A percentile compares a stretch with the other conserved stretches of the same genome.
Conservation (phyloP, 2,888 invertebrate species). For the Myopa tessellatipennis region DNA sequence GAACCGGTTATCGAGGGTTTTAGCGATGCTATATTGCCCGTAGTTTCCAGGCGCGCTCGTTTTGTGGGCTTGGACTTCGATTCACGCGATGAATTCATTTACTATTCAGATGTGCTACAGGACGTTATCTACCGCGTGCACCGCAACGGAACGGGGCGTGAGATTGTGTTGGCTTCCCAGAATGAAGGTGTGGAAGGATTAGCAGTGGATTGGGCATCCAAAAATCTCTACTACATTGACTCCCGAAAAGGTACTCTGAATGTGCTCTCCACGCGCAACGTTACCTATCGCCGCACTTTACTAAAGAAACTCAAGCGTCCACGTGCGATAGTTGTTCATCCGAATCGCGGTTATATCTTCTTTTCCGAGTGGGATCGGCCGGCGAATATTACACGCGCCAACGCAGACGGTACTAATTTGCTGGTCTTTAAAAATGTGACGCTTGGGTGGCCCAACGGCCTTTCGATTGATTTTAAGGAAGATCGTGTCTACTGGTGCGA, state of each 20-base stretch:
- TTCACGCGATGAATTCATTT: slow-evolving; percentile 88
- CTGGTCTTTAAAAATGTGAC: slow-evolving; percentile 90
- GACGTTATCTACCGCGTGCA: slow-evolving; percentile 91
- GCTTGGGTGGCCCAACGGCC: slow-evolving; percentile 96
- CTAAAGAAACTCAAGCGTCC: slow-evolving; percentile 91
- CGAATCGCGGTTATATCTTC: slow-evolving; percentile 92
- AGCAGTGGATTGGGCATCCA: slow-evolving; percentile 95
- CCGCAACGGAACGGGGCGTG: slow-evolving; percentile 81
- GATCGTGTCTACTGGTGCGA: slow-evolving; percentile 98
- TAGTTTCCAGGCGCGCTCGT: slow-evolving; percentile 89
- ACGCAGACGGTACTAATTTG: slow-evolving; percentile 88
- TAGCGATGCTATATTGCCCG: slow-evolving; percentile 94
- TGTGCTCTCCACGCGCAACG: slow-evolving; percentile 88
- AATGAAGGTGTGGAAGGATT: slow-evolving; percentile 97
- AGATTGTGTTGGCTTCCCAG: slow-evolving; percentile 93
- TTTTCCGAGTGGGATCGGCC: slow-evolving; percentile 97
- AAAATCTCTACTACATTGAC: slow-evolving; percentile 95
- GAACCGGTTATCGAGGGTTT: slow-evolving; percentile 91
- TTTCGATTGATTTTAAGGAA: slow-evolving; percentile 89
- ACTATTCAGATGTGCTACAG: slow-evolving; percentile 96
- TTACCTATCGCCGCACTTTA: slow-evolving; percentile 84
- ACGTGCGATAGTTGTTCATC: slow-evolving; percentile 95
- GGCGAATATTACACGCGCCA: slow-evolving; percentile 93
- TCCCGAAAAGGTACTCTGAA: slow-evolving; percentile 94
- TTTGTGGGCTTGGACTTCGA: slow-evolving; percentile 97